phyloP scores from a whole-genome alignment of 2,888 invertebrate genomes.

The Tachina grossa region DNA sequence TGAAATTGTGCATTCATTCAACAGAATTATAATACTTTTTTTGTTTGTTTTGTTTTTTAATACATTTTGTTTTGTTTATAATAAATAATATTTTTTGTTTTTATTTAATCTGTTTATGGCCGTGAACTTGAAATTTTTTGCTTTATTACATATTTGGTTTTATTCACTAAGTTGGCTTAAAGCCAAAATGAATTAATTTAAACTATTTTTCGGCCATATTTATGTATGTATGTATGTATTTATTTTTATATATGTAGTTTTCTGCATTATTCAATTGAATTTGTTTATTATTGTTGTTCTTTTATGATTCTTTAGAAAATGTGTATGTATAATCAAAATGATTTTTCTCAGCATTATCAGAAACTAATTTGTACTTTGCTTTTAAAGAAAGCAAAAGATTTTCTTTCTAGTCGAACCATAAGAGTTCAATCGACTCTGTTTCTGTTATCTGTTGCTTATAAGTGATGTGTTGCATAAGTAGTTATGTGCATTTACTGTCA shows the following conservation, averaged over 20 bases:
- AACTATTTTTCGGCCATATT: background rate
- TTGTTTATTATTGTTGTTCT: too few species aligned
- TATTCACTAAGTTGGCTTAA: background rate
- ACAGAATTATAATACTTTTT: background rate
- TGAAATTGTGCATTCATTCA: slow-evolving; percentile 42
- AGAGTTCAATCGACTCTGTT: background rate
- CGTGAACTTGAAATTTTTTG: slow-evolving; percentile 44
- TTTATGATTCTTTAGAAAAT: too few species aligned
- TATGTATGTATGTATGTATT: background rate
- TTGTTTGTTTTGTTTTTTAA: background rate
- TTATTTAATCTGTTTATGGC: background rate
- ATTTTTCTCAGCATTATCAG: too few species aligned
- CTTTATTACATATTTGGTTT: background rate
- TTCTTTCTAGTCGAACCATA: too few species aligned
- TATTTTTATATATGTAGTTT: background rate
- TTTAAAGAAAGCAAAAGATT: too few species aligned
- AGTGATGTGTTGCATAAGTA: background rate
- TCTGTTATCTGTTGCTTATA: background rate
- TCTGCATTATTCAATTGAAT: too few species aligned
- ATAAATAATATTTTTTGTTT: slow-evolving; percentile 1
- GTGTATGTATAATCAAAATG: too few species aligned
- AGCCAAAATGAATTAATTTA: slow-evolving; percentile 27
- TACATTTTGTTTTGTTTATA: background rate
- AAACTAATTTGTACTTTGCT: too few species aligned
- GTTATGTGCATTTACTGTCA: background rate